Percentiles rank a stretch among this genome's conserved stretches.
These are phyloP conservation scores for Ceratitis capitata DNA, from an alignment of 1,140 invertebrate species.

Conservation along the genomic window DNA sequence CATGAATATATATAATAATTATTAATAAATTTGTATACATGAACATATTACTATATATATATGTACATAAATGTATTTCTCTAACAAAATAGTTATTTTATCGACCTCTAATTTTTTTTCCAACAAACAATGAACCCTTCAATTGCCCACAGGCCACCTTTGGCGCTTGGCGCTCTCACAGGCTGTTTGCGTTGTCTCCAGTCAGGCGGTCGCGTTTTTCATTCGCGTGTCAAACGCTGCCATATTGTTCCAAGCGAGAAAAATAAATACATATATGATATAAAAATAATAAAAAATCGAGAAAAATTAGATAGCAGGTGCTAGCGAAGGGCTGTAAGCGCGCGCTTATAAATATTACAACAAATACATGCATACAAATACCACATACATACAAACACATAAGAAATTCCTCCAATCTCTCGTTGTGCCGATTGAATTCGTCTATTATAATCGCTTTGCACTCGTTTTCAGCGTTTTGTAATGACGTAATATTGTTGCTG, in stretches of 20 bases:
- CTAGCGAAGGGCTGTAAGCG: neutral
- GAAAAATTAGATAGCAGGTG: neutral
- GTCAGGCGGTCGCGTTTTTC: constrained; percentile 19
- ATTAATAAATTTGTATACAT: too few relatives aligned
- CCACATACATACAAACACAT: too few relatives aligned
- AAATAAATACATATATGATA: neutral
- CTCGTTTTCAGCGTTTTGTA: neutral
- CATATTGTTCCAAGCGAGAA: neutral
- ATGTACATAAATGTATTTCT: too few relatives aligned
- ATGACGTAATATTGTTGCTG: constrained; percentile 27
- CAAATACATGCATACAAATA: too few relatives aligned
- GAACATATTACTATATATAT: too few relatives aligned
- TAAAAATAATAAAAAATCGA: neutral
- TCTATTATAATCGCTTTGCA: neutral
- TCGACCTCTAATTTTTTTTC: neutral
- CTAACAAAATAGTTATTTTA: too few relatives aligned
- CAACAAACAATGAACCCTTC: too few relatives aligned
- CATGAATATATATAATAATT: too few relatives aligned
- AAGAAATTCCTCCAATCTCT: neutral
- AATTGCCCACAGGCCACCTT: neutral
- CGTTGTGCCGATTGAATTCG: constrained; percentile 1
- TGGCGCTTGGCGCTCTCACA: too few relatives aligned
- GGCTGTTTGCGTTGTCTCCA: neutral
- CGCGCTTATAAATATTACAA: neutral
- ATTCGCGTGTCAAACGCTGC: neutral